Evolutionary conservation across 2,113 vertebrate genomes (phyloP), one percentile per base, ranked within the genome.

Genomic region (Silurus glanis): DNA sequence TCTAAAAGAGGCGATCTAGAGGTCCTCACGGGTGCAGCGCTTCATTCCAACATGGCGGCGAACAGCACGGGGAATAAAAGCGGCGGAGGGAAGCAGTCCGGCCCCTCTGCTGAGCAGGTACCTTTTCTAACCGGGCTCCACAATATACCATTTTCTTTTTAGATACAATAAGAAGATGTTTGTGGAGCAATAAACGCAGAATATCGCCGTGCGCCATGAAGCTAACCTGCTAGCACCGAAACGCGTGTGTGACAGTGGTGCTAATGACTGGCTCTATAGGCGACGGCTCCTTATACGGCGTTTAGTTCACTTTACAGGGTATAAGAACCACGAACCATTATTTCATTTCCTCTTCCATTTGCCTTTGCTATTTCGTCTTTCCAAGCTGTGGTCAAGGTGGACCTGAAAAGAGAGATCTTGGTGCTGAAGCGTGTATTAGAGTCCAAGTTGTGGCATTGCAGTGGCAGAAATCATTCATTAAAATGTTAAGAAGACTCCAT

Each of bases 41-140:
- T 83, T 72, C 81, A 87, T 94, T 94, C 89, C 92, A 95, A 93
- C 92, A 95, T 95, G 95, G 94, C 95, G 92, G 92, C 95, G 90
- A 95, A 93, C 94, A 92, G 94, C 94, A 93, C 94, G 93, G 93
- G 78, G 79, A 91, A 79, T 88, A 95, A 95, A 91, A 89, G 72
- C 80, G 2, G 83, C 56, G 91, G 90, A 0, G 94, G 91, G 13
- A 95, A 95, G 90, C 95, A 89, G 89, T 87, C 94, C 71, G 89
- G 90, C 0, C 94, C 91, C 0, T 93, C 95, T 0, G 93, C 95
- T 45, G 95, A 95, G 61, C 95, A 95, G 94, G 95, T 95, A 94
- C 51, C 0, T 0, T 47, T 23, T n/a, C n/a, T 51, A 17, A 17
- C 19, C 0, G 0, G 49, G 14, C 56, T 14, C 55, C 6, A 0